Percentiles rank a stretch among this genome's conserved stretches.
These are phyloP conservation scores for Eucera pruinosa DNA, from an alignment of 2,888 invertebrate species.

Conservation along the genomic window DNA sequence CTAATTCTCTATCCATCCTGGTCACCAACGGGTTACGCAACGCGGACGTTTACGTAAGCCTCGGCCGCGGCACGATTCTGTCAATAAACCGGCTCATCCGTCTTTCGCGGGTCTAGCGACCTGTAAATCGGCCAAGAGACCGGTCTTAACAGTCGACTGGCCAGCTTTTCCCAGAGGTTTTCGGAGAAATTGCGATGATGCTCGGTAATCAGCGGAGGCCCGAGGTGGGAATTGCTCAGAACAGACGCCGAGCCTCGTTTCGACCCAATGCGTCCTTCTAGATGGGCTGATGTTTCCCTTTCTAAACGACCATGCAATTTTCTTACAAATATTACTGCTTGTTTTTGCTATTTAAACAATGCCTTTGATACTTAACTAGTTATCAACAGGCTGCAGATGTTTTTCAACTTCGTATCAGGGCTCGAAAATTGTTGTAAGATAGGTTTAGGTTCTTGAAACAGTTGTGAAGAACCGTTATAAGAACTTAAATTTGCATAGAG, in stretches of 20 bases:
- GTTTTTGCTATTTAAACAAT: too few relatives aligned
- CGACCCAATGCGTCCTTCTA: neutral
- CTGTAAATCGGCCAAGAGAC: constrained; percentile 36
- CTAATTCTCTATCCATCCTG: constrained; percentile 37
- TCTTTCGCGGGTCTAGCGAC: constrained; percentile 55
- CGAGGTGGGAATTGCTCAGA: constrained; percentile 34
- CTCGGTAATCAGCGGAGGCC: constrained; percentile 6
- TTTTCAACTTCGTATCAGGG: too few relatives aligned
- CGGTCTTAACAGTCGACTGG: constrained; percentile 20
- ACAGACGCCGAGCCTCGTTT: constrained; percentile 16
- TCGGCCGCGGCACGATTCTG: constrained; percentile 52
- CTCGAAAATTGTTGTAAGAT: too few relatives aligned
- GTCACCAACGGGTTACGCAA: constrained; percentile 61
- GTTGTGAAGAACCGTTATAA: too few relatives aligned
- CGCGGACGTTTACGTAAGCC: constrained; percentile 61
- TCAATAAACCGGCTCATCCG: constrained; percentile 67
- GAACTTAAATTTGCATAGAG: too few relatives aligned
- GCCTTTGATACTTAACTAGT: too few relatives aligned
- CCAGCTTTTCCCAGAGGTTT: constrained; percentile 38
- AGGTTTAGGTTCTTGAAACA: too few relatives aligned
- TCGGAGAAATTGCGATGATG: constrained; percentile 41
- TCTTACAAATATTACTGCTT: neutral
- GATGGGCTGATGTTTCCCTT: too few relatives aligned
- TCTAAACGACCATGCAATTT: neutral
- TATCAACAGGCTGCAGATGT: too few relatives aligned